Evolutionary conservation across 2,113 vertebrate species (phyloP), one percentile per base, ranked within the genome.

Genomic region (Cephalopterus ornatus): DNA sequence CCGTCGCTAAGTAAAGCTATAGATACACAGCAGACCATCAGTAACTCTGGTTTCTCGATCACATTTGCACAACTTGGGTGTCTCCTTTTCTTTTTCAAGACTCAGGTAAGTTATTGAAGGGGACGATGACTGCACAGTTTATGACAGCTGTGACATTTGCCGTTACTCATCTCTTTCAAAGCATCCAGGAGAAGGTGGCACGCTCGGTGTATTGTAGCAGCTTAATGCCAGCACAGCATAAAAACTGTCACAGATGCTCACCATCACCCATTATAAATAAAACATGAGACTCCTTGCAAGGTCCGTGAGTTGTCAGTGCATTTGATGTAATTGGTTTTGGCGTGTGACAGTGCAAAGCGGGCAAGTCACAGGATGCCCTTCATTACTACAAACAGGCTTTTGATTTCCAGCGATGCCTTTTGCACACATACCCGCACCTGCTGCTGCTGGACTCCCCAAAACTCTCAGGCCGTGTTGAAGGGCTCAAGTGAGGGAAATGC

Each of bases 311-410:
- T 92, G 80, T 93, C 88, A 55, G 23, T 12, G 37, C 8, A 0
- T 72, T 89, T 39, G 83, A 83, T 80, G 86, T 67, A 79, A 93
- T n/a, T 77, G 92, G 47, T 39, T 86, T 8, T 33, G 93, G 82
- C 50, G 1, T 81, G 94, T 91, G 92, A 89, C 72, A 71, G 67
- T 11, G 52, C 82, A 58, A 52, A 88, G 61, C 1, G 1, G 47
- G 67, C 72, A 58, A 78, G 74, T 77, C 72, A 39, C 58, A 88
- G 87, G 87, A 92, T 71, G 94, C 65, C 82, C 91, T 91, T 93
- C 67, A 19, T 91, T 70, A 30, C 49, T 65, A 27, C 87, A 87
- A 88, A 82, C 9, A 27, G 27, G 53, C 90, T 71, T 19, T 33
- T 49, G 90, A 86, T 95, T 92, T 80, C 49, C 76, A 90, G 74